Conservation (phyloP, 1,140 invertebrate genomes). For the Lithobius niger region DNA sequence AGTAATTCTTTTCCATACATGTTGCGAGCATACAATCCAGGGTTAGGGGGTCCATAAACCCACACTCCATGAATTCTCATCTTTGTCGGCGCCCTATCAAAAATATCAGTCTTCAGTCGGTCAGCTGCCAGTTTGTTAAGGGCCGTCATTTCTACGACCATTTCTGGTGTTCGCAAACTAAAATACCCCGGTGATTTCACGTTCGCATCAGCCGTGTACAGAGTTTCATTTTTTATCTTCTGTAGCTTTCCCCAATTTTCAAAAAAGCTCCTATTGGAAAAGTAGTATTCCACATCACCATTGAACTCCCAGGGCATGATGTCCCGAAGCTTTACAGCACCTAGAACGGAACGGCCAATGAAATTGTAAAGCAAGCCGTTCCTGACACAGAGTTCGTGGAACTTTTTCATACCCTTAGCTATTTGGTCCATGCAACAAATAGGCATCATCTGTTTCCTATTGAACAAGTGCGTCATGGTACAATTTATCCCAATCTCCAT, state of each 20-base stretch:
- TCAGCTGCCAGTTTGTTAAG: too few species aligned
- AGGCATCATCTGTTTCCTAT: conserved; percentile 5
- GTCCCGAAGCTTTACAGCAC: conserved; percentile 24
- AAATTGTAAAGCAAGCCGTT: conserved; percentile 21
- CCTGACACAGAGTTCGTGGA: conserved; percentile 10
- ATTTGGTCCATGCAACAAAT: conserved; percentile 19
- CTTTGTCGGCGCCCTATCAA: conserved; percentile 17
- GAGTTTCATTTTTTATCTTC: too few species aligned
- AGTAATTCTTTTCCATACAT: conserved; percentile 22
- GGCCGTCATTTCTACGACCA: too few species aligned
- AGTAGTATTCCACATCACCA: conserved; percentile 18
- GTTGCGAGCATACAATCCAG: conserved; percentile 26
- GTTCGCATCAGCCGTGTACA: too few species aligned
- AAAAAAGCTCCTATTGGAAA: not conserved
- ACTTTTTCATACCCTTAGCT: conserved; percentile 9
- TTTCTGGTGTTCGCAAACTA: too few species aligned
- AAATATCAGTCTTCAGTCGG: conserved; percentile 6
- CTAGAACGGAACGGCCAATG: conserved; percentile 22
- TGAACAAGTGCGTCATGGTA: not conserved
- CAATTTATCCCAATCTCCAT: conserved; percentile 17
- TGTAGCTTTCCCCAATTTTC: not conserved
- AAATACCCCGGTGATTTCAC: too few species aligned
- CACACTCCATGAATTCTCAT: conserved; percentile 21
- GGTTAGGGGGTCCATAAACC: conserved; percentile 23
- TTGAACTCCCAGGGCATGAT: conserved; percentile 26